Evolutionary conservation across 2,113 vertebrate genomes (phyloP).

Genomic region (Brachionichthys hirsutus): DNA sequence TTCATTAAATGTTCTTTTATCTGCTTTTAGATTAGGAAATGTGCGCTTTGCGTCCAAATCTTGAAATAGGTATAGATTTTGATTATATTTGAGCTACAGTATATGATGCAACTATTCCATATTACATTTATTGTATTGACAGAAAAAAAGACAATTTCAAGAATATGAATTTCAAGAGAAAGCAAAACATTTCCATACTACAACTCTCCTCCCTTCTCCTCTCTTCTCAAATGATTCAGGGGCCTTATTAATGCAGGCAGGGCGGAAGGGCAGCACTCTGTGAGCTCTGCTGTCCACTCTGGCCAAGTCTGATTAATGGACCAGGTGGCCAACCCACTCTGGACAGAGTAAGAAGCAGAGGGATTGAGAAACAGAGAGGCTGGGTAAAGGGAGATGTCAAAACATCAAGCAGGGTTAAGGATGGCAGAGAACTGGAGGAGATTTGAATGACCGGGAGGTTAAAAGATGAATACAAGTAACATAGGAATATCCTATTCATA

Average conservation of each 20-base stretch:
- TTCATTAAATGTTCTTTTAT: no score
- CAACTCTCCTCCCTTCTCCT: neutral
- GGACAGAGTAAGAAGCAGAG: constrained; percentile 44
- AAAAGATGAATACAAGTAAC: neutral
- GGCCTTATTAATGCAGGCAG: constrained; percentile 53
- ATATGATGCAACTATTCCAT: no score
- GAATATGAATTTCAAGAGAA: no score
- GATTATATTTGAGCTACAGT: no score
- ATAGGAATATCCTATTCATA: neutral
- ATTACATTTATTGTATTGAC: no score
- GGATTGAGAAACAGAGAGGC: constrained; percentile 39
- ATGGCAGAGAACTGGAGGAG: neutral
- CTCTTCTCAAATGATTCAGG: constrained; percentile 47
- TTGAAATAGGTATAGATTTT: no score
- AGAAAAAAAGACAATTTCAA: no score
- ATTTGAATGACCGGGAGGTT: neutral
- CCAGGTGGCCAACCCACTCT: constrained; percentile 69
- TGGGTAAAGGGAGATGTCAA: constrained; percentile 23
- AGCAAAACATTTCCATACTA: no score
- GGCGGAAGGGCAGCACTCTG: constrained; percentile 54
- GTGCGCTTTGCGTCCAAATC: no score
- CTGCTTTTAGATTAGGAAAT: no score
- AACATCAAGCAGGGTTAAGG: constrained; percentile 15
- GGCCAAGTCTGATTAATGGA: constrained; percentile 71
- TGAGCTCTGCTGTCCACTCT: constrained; percentile 54